These are phyloP conservation scores for Nymphalis polychloros DNA, from an alignment of 2,888 invertebrate species.

Conservation along the genomic window DNA sequence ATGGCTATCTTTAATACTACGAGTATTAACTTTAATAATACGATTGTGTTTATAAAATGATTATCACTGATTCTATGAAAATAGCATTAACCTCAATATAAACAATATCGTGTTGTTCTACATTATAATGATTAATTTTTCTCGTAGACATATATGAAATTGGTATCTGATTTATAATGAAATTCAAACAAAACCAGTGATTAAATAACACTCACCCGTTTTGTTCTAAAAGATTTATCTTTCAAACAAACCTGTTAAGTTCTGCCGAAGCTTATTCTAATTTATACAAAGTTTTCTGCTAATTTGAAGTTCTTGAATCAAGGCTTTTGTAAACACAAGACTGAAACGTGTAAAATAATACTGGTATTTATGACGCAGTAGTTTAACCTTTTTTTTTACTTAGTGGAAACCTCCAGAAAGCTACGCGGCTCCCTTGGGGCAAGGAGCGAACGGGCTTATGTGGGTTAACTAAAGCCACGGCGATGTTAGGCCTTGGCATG, in stretches of 20 bases:
- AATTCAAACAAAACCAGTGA: neutral
- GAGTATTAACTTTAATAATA: too few relatives aligned
- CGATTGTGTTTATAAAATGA: too few relatives aligned
- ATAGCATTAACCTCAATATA: too few relatives aligned
- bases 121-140: too few relatives aligned
- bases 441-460: too few relatives aligned
- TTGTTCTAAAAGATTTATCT: slow-evolving; percentile 10
- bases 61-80: too few relatives aligned
- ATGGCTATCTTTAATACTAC: too few relatives aligned
- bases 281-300: neutral
- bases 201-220: neutral
- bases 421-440: too few relatives aligned
- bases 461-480: too few relatives aligned
- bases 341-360: neutral
- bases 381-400: neutral
- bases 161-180: neutral
- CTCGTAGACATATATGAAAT: too few relatives aligned
- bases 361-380: neutral
- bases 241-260: slow-evolving; percentile 4
- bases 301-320: neutral
- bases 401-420: neutral
- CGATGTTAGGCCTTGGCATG: too few relatives aligned
- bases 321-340: neutral
- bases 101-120: too few relatives aligned
- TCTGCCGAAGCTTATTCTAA: neutral